phyloP scores from a whole-genome alignment of 1,140 invertebrate species.

The Apis laboriosa region DNA sequence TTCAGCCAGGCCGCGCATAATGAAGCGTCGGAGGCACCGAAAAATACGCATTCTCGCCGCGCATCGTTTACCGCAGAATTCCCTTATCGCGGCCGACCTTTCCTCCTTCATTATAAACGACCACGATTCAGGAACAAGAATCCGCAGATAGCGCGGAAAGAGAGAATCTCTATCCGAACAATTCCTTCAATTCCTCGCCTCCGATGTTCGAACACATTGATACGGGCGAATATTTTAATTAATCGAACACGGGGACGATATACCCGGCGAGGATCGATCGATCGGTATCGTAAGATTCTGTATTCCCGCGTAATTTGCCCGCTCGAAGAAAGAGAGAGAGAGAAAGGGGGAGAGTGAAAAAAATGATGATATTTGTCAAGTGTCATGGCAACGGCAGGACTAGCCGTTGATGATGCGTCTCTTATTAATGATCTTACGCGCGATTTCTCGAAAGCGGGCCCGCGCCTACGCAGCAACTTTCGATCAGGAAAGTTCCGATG shows the following conservation, averaged over 20 bases:
- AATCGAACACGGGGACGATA: neutral
- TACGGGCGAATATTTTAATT: neutral
- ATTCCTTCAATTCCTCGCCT: constrained; percentile 6
- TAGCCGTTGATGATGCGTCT: constrained; percentile 36
- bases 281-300: neutral
- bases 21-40: constrained; percentile 41
- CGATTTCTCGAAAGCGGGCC: constrained; percentile 46
- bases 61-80: constrained; percentile 53
- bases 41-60: constrained; percentile 57
- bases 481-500: constrained; percentile 63
- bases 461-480: constrained; percentile 62
- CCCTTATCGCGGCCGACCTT: constrained; percentile 54
- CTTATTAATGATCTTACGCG: constrained; percentile 45
- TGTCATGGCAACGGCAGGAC: constrained; percentile 24
- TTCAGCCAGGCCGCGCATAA: constrained; percentile 28
- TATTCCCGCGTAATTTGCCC: constrained; percentile 27
- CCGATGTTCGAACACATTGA: neutral
- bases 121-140: constrained; percentile 38
- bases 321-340: neutral
- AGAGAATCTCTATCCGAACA: constrained; percentile 11
- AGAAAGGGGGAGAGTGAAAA: neutral
- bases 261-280: neutral
- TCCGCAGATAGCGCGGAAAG: constrained; percentile 22
- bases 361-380: constrained; percentile 40
- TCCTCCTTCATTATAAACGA: constrained; percentile 53